Percentiles rank a stretch among this genome's conserved stretches.
These are phyloP conservation scores for Blastomussa wellsi DNA, from an alignment of 92 coral and sea anemone genomes.

Conservation along the genomic window DNA sequence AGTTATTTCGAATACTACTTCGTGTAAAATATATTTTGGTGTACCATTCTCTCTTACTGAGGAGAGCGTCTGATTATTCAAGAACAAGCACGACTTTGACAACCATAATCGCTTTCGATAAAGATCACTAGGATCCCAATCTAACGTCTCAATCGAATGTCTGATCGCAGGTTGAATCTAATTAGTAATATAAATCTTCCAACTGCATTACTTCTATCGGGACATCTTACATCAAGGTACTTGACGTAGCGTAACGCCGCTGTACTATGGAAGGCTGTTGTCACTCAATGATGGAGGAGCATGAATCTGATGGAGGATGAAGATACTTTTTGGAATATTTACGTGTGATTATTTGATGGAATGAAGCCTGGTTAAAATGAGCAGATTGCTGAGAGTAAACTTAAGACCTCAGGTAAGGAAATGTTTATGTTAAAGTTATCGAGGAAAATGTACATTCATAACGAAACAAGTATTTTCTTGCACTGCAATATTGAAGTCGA, in stretches of 20 bases:
- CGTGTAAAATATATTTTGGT: not conserved
- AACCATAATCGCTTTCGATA: no score
- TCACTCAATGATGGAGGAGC: not conserved
- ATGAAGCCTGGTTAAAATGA: constrained; percentile 42
- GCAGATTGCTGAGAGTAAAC: constrained; percentile 35
- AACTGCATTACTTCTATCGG: not conserved
- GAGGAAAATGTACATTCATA: not conserved
- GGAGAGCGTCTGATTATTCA: no score
- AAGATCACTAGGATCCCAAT: not conserved
- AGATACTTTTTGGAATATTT: not conserved
- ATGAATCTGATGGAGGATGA: not conserved
- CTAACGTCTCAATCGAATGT: no score
- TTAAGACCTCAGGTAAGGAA: constrained; percentile 44
- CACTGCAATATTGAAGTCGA: no score
- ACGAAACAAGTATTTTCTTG: not conserved
- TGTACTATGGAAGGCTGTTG: constrained; percentile 5
- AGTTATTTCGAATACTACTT: not conserved
- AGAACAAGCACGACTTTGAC: no score
- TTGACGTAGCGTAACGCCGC: not conserved
- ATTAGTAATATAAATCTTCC: no score
- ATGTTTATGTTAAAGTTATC: no score
- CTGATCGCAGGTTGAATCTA: no score
- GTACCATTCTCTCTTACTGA: not conserved
- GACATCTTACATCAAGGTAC: not conserved
- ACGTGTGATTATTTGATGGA: not conserved